Evolutionary conservation across 2,113 vertebrate species (phyloP).

Genomic region (Phalacrocorax carbo): DNA sequence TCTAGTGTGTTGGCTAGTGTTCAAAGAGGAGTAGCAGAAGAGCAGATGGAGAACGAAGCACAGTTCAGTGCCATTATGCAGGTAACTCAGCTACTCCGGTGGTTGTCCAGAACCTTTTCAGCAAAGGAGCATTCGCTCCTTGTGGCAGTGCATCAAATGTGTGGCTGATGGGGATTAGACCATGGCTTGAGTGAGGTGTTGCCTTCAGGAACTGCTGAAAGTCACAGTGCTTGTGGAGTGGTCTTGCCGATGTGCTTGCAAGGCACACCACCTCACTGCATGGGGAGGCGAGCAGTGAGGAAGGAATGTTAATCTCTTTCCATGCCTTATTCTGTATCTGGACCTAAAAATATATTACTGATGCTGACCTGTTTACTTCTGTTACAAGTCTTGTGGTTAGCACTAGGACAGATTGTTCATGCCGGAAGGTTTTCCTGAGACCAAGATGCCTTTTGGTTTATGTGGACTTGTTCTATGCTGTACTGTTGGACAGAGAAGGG

Average conservation of each 20-base stretch:
- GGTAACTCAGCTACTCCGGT: conserved; percentile 59
- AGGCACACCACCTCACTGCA: not conserved
- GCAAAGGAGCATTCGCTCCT: accelerated
- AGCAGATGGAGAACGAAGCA: conserved; percentile 94
- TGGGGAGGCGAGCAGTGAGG: not conserved
- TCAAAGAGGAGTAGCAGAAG: conserved; percentile 85
- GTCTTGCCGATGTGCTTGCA: not conserved
- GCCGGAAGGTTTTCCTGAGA: not conserved
- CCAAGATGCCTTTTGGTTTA: not conserved
- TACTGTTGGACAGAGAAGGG: accelerated
- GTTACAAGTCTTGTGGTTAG: not conserved
- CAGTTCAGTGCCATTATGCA: conserved; percentile 98
- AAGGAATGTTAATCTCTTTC: not conserved
- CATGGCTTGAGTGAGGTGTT: not conserved
- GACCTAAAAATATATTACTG: not conserved
- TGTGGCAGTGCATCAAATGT: accelerated
- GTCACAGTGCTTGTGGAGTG: not conserved
- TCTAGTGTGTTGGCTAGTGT: conserved; percentile 91
- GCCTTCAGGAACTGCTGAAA: not conserved
- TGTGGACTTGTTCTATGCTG: not conserved
- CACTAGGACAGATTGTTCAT: not conserved
- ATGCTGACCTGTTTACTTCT: not conserved
- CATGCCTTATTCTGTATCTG: not conserved
- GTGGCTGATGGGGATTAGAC: not conserved
- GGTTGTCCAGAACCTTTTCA: accelerated